Evolutionary conservation across 35 echinoderm and acorn worm genomes (phyloP).

Genomic region (Ptychodera flava): DNA sequence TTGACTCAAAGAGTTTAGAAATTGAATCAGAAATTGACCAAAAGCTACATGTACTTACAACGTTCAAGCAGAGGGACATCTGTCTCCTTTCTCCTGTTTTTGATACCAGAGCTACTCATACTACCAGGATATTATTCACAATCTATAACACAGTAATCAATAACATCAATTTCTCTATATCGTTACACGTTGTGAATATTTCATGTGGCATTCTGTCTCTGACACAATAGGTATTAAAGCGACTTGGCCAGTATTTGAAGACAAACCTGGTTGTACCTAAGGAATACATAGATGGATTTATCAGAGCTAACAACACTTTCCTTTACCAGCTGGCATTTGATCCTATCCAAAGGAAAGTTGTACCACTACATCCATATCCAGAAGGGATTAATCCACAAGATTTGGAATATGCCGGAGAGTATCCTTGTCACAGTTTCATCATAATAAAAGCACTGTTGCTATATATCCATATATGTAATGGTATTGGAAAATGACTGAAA

Average conservation of each 20-base stretch:
- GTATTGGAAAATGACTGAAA: background rate
- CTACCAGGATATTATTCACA: too few relatives aligned
- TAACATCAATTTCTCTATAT: too few relatives aligned
- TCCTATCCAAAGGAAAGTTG: slow-evolving; percentile 47
- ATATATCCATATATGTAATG: background rate
- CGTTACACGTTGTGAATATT: too few relatives aligned
- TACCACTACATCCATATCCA: slow-evolving; percentile 83
- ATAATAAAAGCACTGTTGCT: background rate
- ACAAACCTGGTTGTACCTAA: slow-evolving; percentile 57
- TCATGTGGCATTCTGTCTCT: too few relatives aligned
- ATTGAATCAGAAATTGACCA: too few relatives aligned
- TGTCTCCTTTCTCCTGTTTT: too few relatives aligned
- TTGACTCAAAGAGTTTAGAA: too few relatives aligned
- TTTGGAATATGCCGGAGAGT: slow-evolving; percentile 82
- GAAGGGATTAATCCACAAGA: slow-evolving; percentile 39
- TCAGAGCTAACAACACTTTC: slow-evolving; percentile 84
- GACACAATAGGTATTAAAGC: slow-evolving; percentile 72
- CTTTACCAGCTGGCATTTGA: slow-evolving; percentile 93
- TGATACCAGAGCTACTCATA: too few relatives aligned
- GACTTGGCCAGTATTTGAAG: slow-evolving; percentile 56
- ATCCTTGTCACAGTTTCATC: background rate
- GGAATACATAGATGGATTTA: slow-evolving; percentile 83
- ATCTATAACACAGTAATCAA: too few relatives aligned
- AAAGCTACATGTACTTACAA: too few relatives aligned
- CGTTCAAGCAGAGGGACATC: too few relatives aligned